These are phyloP conservation scores for Cercopithecus hamlyni DNA, from an alignment of 2,797 vertebrate species.

Conservation along the genomic window DNA sequence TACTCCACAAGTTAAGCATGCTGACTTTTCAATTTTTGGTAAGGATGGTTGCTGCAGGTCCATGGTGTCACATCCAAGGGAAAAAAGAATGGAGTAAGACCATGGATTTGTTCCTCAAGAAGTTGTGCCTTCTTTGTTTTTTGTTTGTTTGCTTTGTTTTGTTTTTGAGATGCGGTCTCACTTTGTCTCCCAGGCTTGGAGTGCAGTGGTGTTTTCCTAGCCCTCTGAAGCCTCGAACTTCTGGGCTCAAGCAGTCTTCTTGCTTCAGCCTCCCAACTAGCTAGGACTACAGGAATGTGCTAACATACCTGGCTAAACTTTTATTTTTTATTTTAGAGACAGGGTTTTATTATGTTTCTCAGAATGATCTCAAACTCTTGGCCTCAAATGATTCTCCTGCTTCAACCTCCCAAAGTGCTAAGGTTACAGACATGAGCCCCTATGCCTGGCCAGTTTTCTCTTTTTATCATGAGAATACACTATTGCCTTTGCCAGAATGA, in stretches of 20 bases:
- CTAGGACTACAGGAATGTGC: no score
- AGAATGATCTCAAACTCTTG: not conserved
- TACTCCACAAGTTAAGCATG: not conserved
- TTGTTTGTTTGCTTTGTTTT: not conserved
- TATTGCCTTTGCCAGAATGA: not conserved
- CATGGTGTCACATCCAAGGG: not conserved
- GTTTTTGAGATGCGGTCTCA: not conserved
- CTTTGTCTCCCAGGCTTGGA: not conserved
- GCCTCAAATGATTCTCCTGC: no score
- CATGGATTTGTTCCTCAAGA: not conserved
- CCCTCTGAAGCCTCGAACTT: not conserved
- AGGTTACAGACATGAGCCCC: not conserved
- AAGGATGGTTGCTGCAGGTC: not conserved
- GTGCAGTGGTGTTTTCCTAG: not conserved
- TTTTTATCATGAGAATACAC: not conserved
- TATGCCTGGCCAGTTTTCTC: not conserved
- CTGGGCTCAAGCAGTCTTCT: not conserved
- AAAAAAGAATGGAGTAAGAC: not conserved
- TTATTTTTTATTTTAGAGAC: no score
- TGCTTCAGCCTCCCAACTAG: not conserved
- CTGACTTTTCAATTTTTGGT: not conserved
- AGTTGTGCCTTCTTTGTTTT: not conserved
- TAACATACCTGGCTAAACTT: not conserved
- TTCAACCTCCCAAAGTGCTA: not conserved
- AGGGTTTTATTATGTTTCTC: not conserved